These are phyloP conservation scores for Psix sp. DNA, from an alignment of 1,140 invertebrate species.

Conservation along the genomic window DNA sequence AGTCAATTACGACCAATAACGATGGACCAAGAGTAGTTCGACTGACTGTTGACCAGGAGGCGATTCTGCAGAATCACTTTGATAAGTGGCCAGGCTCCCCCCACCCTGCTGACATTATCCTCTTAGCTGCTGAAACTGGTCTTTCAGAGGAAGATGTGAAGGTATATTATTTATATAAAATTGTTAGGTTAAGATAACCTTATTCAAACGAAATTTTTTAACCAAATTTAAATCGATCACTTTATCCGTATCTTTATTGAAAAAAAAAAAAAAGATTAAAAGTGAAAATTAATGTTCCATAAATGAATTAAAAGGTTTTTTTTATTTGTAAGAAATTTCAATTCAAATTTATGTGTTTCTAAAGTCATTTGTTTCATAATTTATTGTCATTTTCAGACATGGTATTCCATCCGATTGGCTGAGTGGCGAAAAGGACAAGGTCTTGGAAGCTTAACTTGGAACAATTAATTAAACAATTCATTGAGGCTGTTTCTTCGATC, in stretches of 20 bases:
- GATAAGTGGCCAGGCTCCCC: constrained; percentile 76
- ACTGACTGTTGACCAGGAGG: constrained; percentile 75
- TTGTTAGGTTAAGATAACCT: too few species aligned
- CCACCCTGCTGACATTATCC: constrained; percentile 76
- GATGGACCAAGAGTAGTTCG: constrained; percentile 61
- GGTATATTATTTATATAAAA: constrained; percentile 57
- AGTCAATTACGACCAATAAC: constrained; percentile 62
- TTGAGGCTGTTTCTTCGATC: constrained; percentile 43
- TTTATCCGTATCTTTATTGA: too few species aligned
- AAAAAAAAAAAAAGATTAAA: background rate
- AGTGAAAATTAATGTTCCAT: too few species aligned
- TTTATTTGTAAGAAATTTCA: too few species aligned
- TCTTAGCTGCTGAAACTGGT: constrained; percentile 78
- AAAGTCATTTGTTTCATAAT: background rate
- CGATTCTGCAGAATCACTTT: constrained; percentile 76
- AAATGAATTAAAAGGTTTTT: background rate
- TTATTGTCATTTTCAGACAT: constrained; percentile 69
- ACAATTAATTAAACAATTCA: constrained; percentile 40
- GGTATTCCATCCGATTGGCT: constrained; percentile 76
- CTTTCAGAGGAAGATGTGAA: constrained; percentile 76
- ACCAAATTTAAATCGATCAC: too few species aligned
- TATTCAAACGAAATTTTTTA: too few species aligned
- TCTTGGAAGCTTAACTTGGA: constrained; percentile 71
- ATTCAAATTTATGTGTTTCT: too few species aligned
- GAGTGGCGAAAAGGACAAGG: constrained; percentile 77